Percentiles rank a stretch among this genome's conserved stretches.
These are phyloP conservation scores for Hirtodrosophila confusa DNA, from an alignment of 2,888 invertebrate species.

Conservation along the genomic window DNA sequence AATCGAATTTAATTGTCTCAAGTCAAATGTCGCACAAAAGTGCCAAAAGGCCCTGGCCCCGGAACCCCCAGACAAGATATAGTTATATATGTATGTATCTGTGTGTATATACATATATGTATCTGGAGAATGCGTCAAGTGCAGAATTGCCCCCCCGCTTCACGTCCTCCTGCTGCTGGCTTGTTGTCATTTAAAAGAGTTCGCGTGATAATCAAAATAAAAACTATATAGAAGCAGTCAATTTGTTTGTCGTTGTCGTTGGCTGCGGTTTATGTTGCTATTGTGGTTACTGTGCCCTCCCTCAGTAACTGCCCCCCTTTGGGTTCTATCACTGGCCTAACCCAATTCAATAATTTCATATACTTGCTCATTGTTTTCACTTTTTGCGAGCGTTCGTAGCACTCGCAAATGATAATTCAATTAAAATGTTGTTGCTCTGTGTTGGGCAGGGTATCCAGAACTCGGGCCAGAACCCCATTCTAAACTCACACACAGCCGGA, in stretches of 20 bases:
- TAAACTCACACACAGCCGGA: background rate
- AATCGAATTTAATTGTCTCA: constrained; percentile 74
- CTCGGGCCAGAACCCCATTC: background rate
- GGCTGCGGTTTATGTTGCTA: constrained; percentile 33
- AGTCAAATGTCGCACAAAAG: constrained; percentile 70
- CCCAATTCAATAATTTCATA: constrained; percentile 76
- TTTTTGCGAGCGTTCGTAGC: constrained; percentile 45
- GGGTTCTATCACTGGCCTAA: constrained; percentile 30
- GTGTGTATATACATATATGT: no score
- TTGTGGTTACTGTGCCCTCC: constrained; percentile 1
- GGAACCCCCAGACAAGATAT: constrained; percentile 1
- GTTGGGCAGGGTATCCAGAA: background rate
- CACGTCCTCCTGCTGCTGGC: background rate
- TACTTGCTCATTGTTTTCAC: constrained; percentile 60
- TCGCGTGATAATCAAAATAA: constrained; percentile 68
- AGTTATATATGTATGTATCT: no score
- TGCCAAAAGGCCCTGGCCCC: constrained; percentile 48
- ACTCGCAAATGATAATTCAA: constrained; percentile 66
- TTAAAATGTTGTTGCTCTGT: constrained; percentile 44
- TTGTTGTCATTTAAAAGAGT: constrained; percentile 57
- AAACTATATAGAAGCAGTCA: constrained; percentile 42
- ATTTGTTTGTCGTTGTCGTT: constrained; percentile 64
- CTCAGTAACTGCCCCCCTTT: background rate
- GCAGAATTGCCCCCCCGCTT: constrained; percentile 40
- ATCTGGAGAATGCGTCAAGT: background rate